A percentile compares a stretch with the other conserved stretches of the same genome.
Evolutionary conservation across 2,888 invertebrate genomes (phyloP).

Genomic region (Eudemis profundana): DNA sequence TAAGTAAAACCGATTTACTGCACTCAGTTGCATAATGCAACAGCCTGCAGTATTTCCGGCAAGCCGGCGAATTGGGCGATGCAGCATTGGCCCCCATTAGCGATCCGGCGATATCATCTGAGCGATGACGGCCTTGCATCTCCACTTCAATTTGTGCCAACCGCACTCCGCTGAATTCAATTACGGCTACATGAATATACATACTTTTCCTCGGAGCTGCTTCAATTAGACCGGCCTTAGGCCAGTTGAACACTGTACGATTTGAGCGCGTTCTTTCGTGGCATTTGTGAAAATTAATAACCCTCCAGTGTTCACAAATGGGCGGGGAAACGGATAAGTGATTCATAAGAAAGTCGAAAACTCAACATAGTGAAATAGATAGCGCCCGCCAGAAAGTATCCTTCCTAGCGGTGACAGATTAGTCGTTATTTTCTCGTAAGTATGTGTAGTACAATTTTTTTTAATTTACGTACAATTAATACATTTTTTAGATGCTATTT

Average conservation of each 20-base stretch:
- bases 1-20: background rate
- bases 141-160: conserved; percentile 45
- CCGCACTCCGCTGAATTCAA: conserved; percentile 46
- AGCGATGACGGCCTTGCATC: conserved; percentile 18
- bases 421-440: no score
- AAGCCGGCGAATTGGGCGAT: conserved; percentile 1
- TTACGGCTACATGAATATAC: conserved; percentile 48
- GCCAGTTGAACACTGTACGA: background rate
- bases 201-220: conserved; percentile 45
- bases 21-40: conserved; percentile 1
- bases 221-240: conserved; percentile 37
- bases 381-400: no score
- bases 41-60: background rate
- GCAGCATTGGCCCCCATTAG: conserved; percentile 8
- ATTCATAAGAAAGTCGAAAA: no score
- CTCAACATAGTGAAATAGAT: no score
- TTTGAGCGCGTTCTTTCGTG: no score
- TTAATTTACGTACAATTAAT: no score
- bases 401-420: no score
- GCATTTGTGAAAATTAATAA: no score
- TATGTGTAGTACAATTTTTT: no score
- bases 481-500: no score
- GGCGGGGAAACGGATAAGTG: no score
- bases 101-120: conserved; percentile 8
- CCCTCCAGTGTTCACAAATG: no score